Conservation (phyloP, 2,888 invertebrate species). For the Sminthurides aquaticus region DNA sequence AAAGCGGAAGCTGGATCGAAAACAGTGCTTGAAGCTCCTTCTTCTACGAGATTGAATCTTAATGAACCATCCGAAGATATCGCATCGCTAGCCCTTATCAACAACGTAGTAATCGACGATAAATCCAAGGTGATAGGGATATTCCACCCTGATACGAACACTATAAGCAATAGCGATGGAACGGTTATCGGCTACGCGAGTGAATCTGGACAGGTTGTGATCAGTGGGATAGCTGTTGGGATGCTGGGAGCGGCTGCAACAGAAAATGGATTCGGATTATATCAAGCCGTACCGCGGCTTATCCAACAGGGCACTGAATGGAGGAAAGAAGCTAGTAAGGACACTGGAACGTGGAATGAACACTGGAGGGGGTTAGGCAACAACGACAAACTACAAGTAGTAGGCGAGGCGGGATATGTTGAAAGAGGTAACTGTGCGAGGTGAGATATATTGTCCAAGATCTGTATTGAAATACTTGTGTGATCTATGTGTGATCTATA, state of each 20-base stretch:
- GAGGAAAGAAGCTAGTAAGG: constrained; percentile 1
- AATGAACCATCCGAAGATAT: too few relatives aligned
- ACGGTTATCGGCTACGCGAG: not conserved
- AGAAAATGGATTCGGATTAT: not conserved
- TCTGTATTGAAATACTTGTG: too few relatives aligned
- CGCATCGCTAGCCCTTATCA: not conserved
- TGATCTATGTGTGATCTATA: too few relatives aligned
- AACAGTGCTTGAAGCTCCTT: too few relatives aligned
- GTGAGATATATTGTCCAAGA: too few relatives aligned
- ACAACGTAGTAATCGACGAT: not conserved
- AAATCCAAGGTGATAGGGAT: not conserved
- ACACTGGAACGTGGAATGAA: too few relatives aligned
- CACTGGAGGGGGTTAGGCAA: too few relatives aligned
- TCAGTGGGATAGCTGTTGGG: not conserved
- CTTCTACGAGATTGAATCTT: too few relatives aligned
- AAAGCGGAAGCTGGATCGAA: too few relatives aligned
- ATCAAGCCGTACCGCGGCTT: not conserved
- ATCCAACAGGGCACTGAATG: not conserved
- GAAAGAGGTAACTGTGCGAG: too few relatives aligned
- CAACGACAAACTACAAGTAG: too few relatives aligned
- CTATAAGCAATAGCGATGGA: not conserved
- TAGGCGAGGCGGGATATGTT: too few relatives aligned
- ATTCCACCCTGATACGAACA: not conserved
- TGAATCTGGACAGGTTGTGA: not conserved
- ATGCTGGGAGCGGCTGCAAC: not conserved